These are phyloP conservation scores for Mionectes macconnelli DNA, from an alignment of 2,113 vertebrate genomes.

Conservation along the genomic window DNA sequence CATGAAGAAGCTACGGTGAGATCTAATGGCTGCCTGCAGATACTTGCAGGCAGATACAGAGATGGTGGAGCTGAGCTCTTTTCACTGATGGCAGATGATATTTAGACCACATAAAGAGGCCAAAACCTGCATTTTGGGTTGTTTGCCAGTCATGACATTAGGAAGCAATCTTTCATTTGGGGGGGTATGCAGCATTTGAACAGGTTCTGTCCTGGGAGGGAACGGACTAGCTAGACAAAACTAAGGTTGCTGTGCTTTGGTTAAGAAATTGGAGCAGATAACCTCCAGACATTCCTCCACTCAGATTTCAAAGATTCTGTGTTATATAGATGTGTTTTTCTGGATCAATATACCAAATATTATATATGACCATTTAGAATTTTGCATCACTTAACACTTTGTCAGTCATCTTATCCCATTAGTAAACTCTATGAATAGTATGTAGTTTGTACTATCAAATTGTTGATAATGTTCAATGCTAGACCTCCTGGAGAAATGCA, in stretches of 20 bases:
- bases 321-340: background rate
- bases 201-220: background rate
- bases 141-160: background rate
- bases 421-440: background rate
- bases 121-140: background rate
- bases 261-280: background rate
- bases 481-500: background rate
- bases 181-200: background rate
- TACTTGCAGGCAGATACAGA: background rate
- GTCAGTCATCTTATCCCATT: background rate
- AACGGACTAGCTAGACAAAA: background rate
- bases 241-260: background rate
- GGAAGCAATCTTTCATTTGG: background rate
- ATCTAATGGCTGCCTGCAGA: too few species aligned
- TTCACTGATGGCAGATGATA: background rate
- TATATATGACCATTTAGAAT: background rate
- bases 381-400: background rate
- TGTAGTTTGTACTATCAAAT: background rate
- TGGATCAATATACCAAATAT: background rate
- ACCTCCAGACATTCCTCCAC: background rate
- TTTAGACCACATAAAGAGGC: too few species aligned
- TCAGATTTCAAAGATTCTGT: background rate
- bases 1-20: background rate
- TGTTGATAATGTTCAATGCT: background rate
- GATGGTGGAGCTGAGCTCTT: background rate